Evolutionary conservation across 1,140 invertebrate species (phyloP).

Genomic region (Andricus grossulariae): DNA sequence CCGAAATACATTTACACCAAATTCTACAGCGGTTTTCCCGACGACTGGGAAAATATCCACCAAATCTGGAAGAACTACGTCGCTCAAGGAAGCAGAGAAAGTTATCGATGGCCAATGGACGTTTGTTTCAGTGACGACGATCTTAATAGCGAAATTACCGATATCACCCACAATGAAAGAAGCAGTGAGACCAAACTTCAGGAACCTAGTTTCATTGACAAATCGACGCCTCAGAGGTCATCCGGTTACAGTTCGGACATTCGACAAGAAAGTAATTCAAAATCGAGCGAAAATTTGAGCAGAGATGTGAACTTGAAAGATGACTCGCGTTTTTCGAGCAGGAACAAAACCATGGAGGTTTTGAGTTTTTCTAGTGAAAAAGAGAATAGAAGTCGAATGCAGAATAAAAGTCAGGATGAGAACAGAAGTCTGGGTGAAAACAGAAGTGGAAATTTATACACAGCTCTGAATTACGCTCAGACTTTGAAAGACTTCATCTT

Average conservation of each 20-base stretch:
- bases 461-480: constrained; percentile 32
- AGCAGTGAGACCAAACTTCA: background rate
- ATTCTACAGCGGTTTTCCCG: constrained; percentile 71
- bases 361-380: background rate
- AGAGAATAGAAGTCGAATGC: background rate
- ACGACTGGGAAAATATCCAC: constrained; percentile 70
- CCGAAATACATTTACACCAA: constrained; percentile 67
- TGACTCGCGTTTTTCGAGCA: background rate
- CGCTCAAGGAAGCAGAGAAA: constrained; percentile 43
- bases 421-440: background rate
- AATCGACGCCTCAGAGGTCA: background rate
- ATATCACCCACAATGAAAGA: constrained; percentile 46
- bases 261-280: background rate
- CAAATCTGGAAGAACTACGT: constrained; percentile 63
- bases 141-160: constrained; percentile 62
- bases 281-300: constrained; percentile 18
- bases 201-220: background rate
- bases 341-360: background rate
- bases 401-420: background rate
- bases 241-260: constrained; percentile 32
- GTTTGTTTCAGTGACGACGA: constrained; percentile 69
- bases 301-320: background rate
- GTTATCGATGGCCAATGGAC: constrained; percentile 67
- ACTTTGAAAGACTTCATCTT: constrained; percentile 52
- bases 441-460: background rate